Evolutionary conservation across 2,888 invertebrate species (phyloP), one percentile per base, ranked within the genome.

Genomic region (Heliconius erato): DNA sequence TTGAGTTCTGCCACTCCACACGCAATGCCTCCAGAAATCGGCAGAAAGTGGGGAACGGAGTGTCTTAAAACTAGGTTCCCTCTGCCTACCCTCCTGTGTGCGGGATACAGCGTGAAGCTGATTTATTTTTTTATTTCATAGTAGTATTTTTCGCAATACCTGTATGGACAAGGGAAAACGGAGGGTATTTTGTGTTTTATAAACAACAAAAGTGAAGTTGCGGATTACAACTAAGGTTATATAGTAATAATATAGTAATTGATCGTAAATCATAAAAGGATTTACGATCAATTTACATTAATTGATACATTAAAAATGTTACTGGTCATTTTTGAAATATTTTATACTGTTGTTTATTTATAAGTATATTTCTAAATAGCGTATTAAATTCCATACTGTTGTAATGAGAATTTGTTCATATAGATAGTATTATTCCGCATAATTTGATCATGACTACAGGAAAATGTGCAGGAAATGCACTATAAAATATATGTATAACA

Each of bases 381-480:
- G 54, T 59, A 74, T 32, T 28, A 59, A 59, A 59, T 74, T 59
- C 74, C 74, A 74, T 44, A 35, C 32, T 6, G 1, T n/a, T 59
- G 1, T 74, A 59, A 23, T 14, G 59, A 59, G 59, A 74, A 54
- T 28, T 59, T 35, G 44, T 54, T 54, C 44, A 71, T 44, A 44
- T 35, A 69, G 44, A 72, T 49, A 44, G 72, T 26, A 26, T 26
- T 16, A 72, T 72, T 72, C 72, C 44, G 72, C 72, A 72, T 72
- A 72, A 49, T 49, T 49, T 11, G 26, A 44, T 28, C 44, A 72
- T 72, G 72, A 49, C 23, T 28, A 19, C 79, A 79, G 76, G 71
- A 79, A 82, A 82, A 80, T 26, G 26, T 69, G 54, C 68, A 71
- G 76, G 82, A 82, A 79, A 79, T 82, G 49, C 82, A 28, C 19